Evolutionary conservation across 2,888 invertebrate genomes (phyloP), one percentile per base, ranked within the genome.

Genomic region (Cantharis nigra): DNA sequence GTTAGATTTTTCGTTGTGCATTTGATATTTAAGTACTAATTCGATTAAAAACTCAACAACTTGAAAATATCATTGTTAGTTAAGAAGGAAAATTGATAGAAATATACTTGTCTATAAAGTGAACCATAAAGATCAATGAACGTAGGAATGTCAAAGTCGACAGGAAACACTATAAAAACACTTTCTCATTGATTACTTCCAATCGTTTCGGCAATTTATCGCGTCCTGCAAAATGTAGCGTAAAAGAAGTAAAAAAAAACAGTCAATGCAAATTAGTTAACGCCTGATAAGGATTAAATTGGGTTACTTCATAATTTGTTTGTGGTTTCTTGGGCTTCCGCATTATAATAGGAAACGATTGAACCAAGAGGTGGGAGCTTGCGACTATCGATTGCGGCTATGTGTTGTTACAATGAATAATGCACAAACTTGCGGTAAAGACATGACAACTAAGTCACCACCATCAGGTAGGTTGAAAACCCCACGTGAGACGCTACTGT

Each of bases 221-320:
- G 81, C 81, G 80, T 81, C 80, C 80, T 74, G 26, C 79, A 79
- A 80, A 81, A 79, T 79, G 80, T 77, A 79, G 77, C 69, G 75
- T 77, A 80, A 82, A 81, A 67, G 80, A 79, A 80, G 74, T 81
- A 78, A 78, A 80, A 82, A 18, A 82, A 80, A 82, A 81, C 82
- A 82, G 79, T 83, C 80, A 80, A 82, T 82, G 83, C 80, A 82
- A 81, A 83, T 83, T 81, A 83, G 80, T 83, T 78, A 77, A 79
- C 80, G 81, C 81, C 81, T 78, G 81, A 81, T 80, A 78, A 80
- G 80, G 79, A 80, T 82, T 81, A 82, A 49, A 82, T 80, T 80
- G 82, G 82, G 81, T 82, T 83, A 82, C 81, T 82, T 81, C 81
- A 83, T 82, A 82, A 83, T 83, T 83, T 82, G 83, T 83, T 81